Base-by-base conservation (phyloP, 2,113 vertebrate species). In the Typhlomys cinereus region DNA sequence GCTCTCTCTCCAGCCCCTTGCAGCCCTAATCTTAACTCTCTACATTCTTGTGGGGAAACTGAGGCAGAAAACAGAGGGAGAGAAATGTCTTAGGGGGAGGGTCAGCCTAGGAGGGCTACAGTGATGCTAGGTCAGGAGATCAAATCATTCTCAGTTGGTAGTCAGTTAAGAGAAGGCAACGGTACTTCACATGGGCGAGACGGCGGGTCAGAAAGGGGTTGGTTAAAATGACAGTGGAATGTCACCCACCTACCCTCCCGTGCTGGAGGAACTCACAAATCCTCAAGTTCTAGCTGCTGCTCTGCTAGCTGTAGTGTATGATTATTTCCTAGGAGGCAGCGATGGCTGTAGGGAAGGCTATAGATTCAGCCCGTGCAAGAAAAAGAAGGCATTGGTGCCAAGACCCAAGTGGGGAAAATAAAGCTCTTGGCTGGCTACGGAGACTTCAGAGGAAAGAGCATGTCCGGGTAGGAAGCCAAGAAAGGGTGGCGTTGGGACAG, bases 401-500 rank as follows among this genome's bases (percentile, higher is more conserved):
- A 83, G 88, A 10, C 74, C 44, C 29, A 29, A 25, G 41, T 7
- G 36, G 88, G 71, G 89, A 81, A 75, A 89, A 76, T 50, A 78
- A 52, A n/a, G 54, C 34, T 59, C 92, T 75, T 76, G 90, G 83
- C 86, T 59, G 50, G 75, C 48, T 34, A 57, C 23, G 44, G 29
- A 70, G 90, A 88, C 54, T 71, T 59, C 29, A 75, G 67, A 95
- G 84, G 88, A 96, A 90, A 95, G 86, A 94, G 70, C 46, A 6
- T 34, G 69, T 91, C 81, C 13, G 57, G 64, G 83, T 84, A 93
- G 89, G 94, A 93, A 95, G 93, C 80, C 92, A 70, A 76, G 52
- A 66, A 89, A 78, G 36, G 78, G 57, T 87, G 59, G 62, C 25
- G 36, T 75, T 20, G n/a, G 88, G 92, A 0, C 4, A 0, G 1